Conservation (phyloP, 2,113 vertebrate genomes). For the Scomber japonicus region DNA sequence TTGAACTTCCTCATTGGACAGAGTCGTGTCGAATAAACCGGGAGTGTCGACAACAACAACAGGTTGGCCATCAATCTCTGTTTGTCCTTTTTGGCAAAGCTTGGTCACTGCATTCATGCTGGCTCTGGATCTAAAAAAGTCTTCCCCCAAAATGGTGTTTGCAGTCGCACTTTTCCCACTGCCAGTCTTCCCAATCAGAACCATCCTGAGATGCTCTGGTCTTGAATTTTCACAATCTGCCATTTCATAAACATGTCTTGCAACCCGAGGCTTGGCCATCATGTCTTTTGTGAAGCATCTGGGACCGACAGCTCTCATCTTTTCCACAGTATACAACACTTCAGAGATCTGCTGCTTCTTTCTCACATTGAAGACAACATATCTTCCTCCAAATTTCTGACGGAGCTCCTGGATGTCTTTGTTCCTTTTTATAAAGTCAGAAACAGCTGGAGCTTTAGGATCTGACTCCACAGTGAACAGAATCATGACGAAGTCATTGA, state of each 20-base stretch:
- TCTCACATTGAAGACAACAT: conserved; percentile 27
- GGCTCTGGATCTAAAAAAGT: background rate
- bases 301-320: background rate
- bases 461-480: conserved; percentile 40
- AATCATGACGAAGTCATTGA: conserved; percentile 41
- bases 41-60: conserved; percentile 53
- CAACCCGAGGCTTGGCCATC: background rate
- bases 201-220: conserved; percentile 19
- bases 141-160: conserved; percentile 45
- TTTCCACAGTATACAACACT: conserved; percentile 19
- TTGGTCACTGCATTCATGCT: conserved; percentile 7
- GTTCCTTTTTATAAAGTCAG: conserved; percentile 25
- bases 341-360: conserved; percentile 44
- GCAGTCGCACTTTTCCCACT: conserved; percentile 61
- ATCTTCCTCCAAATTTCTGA: background rate
- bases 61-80: background rate
- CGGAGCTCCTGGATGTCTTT: conserved; percentile 26
- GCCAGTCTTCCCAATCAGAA: conserved; percentile 57
- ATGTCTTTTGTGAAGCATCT: conserved; percentile 30
- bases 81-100: conserved; percentile 9
- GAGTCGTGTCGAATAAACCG: conserved; percentile 42
- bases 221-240: background rate
- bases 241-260: too few species aligned
- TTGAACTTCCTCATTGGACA: background rate
- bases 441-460: background rate